Base-by-base conservation (phyloP, 2,888 invertebrate species). In the Chorisops tibialis region DNA sequence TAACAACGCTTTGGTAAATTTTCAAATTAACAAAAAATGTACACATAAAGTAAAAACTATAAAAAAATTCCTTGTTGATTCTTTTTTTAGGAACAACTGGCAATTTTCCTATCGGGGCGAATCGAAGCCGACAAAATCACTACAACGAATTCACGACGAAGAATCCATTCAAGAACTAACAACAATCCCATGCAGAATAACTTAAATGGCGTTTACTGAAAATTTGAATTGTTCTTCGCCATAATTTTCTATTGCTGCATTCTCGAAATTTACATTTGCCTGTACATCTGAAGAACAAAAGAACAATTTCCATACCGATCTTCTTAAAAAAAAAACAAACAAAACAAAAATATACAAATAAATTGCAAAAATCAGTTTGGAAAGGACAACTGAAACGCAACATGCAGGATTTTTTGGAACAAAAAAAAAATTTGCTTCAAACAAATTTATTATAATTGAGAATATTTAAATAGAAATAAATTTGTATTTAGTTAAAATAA, bases 71-170 rank as follows among this genome's bases (percentile, higher is more conserved):
- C 49, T n/a, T n/a, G n/a, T n/a, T 30, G 30, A 30, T 30, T 30
- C 9, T 30, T 30, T 9, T 30, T 30, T 30, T 16, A 87, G 87
- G 87, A 86, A 72, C 83, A 84, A 61, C 72, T 87, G 50, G 87
- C 87, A 0, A 79, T 82, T 62, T 84, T 86, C 69, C 72, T 87
- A 54, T 87, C 87, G 11, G 87, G 87, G 49, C 85, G 86, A 65
- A 85, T 86, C 58, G 83, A 83, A 69, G 80, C 82, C 1, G 83
- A 83, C 69, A 86, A 86, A 72, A 81, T 83, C 2, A 71, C 80
- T 4, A 80, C 80, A 18, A 75, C 78, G 67, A 41, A 49, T 59
- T 50, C 76, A 74, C 79, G 71, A 74, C 79, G 71, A 70, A 79
- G 70, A 76, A 82, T 68, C 45, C 66, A 71, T 39, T 59, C 67